Percentiles rank a stretch among this genome's conserved stretches.
phyloP scores from a whole-genome alignment of 2,113 vertebrate genomes.

The Fulmarus glacialis region DNA sequence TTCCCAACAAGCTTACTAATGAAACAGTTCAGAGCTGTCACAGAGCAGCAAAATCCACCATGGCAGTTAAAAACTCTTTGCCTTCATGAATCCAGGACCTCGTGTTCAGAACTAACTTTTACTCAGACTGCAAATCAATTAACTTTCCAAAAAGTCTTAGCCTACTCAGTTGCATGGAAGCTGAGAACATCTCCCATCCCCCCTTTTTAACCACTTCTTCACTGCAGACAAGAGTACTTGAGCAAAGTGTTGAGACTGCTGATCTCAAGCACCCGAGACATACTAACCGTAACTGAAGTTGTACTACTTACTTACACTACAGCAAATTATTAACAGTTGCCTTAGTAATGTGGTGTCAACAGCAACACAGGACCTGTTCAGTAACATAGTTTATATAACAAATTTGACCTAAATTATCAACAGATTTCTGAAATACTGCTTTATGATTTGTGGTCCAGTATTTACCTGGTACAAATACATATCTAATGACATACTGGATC shows the following conservation, averaged over 20 bases:
- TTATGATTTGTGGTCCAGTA: background rate
- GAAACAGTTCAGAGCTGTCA: background rate
- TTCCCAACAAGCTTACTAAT: background rate
- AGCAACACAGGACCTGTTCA: background rate
- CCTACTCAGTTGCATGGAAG: background rate
- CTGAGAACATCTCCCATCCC: fast-evolving
- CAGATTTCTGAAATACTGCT: background rate
- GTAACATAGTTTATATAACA: background rate
- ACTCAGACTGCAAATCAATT: background rate
- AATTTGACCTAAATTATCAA: background rate
- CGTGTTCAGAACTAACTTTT: background rate
- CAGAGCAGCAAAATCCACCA: background rate
- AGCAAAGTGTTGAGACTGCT: background rate
- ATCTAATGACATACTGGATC: background rate
- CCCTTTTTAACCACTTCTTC: background rate
- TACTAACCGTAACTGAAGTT: background rate
- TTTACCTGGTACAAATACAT: background rate
- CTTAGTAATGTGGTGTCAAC: background rate
- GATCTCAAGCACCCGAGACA: fast-evolving
- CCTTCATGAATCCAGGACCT: background rate
- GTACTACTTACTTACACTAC: too few species aligned
- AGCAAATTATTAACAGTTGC: background rate
- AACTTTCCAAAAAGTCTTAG: background rate
- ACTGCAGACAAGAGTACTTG: background rate
- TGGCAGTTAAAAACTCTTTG: background rate